Percentiles rank a stretch among this genome's conserved stretches.
phyloP scores from a whole-genome alignment of 2,888 invertebrate genomes.

The Crossocerus cetratus region DNA sequence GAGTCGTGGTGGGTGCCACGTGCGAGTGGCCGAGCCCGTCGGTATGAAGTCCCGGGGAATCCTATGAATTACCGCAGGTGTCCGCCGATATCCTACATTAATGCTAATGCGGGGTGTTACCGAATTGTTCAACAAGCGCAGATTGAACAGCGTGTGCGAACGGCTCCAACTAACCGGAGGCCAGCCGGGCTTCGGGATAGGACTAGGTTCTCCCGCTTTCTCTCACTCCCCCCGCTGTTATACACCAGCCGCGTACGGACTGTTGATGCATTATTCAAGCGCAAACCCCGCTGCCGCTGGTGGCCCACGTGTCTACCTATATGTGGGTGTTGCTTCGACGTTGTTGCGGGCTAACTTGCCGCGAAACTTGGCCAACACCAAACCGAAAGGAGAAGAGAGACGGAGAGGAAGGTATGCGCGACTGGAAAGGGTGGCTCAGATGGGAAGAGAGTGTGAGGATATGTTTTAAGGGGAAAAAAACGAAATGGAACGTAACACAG shows the following conservation, averaged over 20 bases:
- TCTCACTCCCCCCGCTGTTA: constrained; percentile 45
- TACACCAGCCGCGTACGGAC: constrained; percentile 64
- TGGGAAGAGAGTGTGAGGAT: background rate
- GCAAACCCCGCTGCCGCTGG: constrained; percentile 61
- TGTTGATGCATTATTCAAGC: constrained; percentile 76
- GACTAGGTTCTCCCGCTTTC: constrained; percentile 13
- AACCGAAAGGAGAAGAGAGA: constrained; percentile 16
- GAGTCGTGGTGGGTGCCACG: background rate
- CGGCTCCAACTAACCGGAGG: background rate
- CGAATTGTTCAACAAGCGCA: constrained; percentile 72
- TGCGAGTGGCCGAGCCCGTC: constrained; percentile 6
- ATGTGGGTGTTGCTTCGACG: constrained; percentile 58
- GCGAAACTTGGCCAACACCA: constrained; percentile 63
- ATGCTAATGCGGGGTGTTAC: constrained; percentile 71
- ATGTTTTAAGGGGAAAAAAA: background rate
- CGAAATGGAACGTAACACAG: background rate
- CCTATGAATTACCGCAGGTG: constrained; percentile 71
- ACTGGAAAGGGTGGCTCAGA: background rate
- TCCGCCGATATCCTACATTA: constrained; percentile 69
- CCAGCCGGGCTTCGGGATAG: background rate
- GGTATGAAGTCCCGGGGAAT: constrained; percentile 33
- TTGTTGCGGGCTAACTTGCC: constrained; percentile 73
- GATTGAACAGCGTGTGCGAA: constrained; percentile 64
- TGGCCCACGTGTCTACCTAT: background rate
- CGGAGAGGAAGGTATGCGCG: background rate